These are phyloP conservation scores for Macrocentrus cingulum DNA, from an alignment of 1,140 invertebrate genomes.

Conservation along the genomic window DNA sequence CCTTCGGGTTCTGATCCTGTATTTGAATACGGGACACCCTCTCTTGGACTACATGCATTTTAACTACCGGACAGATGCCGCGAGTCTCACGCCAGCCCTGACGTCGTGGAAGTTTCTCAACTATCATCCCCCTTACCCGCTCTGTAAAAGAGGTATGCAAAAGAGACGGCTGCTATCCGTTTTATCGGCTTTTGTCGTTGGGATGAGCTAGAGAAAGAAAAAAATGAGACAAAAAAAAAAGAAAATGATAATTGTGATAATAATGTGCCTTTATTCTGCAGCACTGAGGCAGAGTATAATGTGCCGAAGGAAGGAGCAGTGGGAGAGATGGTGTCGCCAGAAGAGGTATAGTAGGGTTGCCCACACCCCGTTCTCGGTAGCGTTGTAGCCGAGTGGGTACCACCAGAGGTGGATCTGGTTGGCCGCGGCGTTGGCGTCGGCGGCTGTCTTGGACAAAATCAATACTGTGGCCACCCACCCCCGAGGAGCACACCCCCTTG, in stretches of 20 bases:
- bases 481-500: constrained; percentile 29
- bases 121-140: constrained; percentile 48
- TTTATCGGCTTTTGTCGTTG: no score
- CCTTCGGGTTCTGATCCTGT: constrained; percentile 56
- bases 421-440: constrained; percentile 54
- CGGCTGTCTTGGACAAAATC: constrained; percentile 61
- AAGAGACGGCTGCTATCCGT: not conserved
- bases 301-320: constrained; percentile 28
- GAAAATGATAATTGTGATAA: no score
- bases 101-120: constrained; percentile 55
- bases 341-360: constrained; percentile 37
- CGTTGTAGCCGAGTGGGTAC: constrained; percentile 57
- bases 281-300: constrained; percentile 17
- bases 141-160: not conserved
- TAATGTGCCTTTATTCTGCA: no score
- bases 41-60: constrained; percentile 58
- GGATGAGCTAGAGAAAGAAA: no score
- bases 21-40: constrained; percentile 58
- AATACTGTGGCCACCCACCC: constrained; percentile 56
- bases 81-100: constrained; percentile 51
- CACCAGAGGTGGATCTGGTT: constrained; percentile 58
- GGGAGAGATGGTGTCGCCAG: constrained; percentile 27
- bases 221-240: no score
- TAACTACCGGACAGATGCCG: constrained; percentile 58
- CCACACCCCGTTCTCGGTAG: constrained; percentile 32